Evolutionary conservation across 2,888 invertebrate species (phyloP).

Genomic region (Oasisia sp.): DNA sequence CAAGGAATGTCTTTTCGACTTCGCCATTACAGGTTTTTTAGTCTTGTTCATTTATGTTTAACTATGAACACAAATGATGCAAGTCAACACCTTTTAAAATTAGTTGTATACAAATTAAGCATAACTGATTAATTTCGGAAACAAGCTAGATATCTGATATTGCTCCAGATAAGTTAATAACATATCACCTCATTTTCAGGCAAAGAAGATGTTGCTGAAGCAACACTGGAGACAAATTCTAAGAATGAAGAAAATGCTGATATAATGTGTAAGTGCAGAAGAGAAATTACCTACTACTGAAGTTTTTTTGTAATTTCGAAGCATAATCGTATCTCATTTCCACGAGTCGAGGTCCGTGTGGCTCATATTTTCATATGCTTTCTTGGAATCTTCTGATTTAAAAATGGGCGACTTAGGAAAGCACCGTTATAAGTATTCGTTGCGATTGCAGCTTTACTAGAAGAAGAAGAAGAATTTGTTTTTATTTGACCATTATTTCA

Average conservation of each 20-base stretch:
- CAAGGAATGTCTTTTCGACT: slow-evolving; percentile 23
- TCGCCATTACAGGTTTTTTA: background rate
- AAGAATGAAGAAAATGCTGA: background rate
- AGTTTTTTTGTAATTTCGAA: background rate
- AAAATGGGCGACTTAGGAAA: too few relatives aligned
- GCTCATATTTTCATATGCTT: too few relatives aligned
- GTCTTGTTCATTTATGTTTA: background rate
- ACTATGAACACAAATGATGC: background rate
- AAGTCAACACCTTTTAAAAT: background rate
- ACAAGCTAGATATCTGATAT: background rate
- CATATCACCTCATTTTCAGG: background rate
- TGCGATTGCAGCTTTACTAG: too few relatives aligned
- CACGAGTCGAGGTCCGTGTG: too few relatives aligned
- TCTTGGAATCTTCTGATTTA: too few relatives aligned
- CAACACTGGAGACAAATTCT: background rate
- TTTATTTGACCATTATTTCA: too few relatives aligned
- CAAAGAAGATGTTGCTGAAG: background rate
- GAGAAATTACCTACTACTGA: background rate
- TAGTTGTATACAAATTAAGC: too few relatives aligned
- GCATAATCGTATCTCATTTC: too few relatives aligned
- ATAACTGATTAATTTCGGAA: too few relatives aligned
- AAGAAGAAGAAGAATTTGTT: too few relatives aligned
- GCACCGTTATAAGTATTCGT: too few relatives aligned
- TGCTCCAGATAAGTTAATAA: background rate
- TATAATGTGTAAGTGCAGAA: background rate